phyloP scores from a whole-genome alignment of 2,888 invertebrate species.

The Polietes domitor region DNA sequence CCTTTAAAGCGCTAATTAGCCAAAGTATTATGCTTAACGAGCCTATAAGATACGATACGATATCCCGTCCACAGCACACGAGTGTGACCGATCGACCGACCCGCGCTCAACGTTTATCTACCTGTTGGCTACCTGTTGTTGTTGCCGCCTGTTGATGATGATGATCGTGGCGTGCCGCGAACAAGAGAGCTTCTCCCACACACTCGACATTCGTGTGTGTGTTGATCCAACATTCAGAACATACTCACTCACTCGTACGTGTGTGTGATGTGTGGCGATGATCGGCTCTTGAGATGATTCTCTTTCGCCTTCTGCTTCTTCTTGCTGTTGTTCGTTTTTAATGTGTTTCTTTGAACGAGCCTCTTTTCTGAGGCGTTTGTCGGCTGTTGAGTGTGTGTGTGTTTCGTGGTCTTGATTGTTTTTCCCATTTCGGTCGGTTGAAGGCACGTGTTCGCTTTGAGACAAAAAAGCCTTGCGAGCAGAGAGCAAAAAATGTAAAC shows the following conservation, averaged over 20 bases:
- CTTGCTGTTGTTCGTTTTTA: slow-evolving; percentile 8
- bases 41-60: slow-evolving; percentile 36
- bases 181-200: slow-evolving; percentile 10
- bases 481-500: slow-evolving; percentile 44
- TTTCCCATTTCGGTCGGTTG: slow-evolving; percentile 6
- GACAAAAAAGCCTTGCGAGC: slow-evolving; percentile 32
- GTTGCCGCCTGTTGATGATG: background rate
- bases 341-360: slow-evolving; percentile 51
- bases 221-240: background rate
- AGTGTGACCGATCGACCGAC: background rate
- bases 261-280: background rate
- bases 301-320: background rate
- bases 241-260: background rate
- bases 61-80: background rate
- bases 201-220: background rate
- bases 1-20: slow-evolving; percentile 58
- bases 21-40: slow-evolving; percentile 55
- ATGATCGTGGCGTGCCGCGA: background rate
- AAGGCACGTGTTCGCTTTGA: slow-evolving; percentile 63
- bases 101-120: slow-evolving; percentile 25
- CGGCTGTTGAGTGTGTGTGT: background rate
- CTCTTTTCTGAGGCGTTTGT: slow-evolving; percentile 41
- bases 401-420: background rate
- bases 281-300: background rate
- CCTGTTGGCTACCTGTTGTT: slow-evolving; percentile 58